Conservation (phyloP, 2,797 vertebrate species). For the Manis javanica region DNA sequence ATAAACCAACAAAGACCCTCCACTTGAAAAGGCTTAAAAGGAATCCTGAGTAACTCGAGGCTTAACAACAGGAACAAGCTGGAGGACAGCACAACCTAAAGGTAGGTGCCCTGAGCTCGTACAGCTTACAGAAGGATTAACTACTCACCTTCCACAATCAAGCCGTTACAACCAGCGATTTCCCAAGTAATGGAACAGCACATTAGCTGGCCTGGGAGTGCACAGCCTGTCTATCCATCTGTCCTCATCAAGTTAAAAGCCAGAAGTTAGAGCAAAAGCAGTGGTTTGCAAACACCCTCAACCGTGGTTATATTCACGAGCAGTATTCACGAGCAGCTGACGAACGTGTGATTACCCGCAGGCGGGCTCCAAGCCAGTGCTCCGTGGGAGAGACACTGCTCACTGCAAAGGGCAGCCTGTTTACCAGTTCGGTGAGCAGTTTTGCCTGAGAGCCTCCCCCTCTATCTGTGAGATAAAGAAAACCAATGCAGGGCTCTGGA, state of each 20-base stretch:
- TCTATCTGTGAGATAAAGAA: background rate
- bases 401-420: background rate
- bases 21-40: conserved; percentile 31
- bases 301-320: background rate
- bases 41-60: background rate
- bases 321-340: background rate
- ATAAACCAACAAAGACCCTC: background rate
- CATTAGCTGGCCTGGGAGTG: background rate
- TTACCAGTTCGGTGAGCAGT: background rate
- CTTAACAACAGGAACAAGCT: background rate
- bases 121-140: conserved; percentile 7
- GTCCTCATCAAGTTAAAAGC: background rate
- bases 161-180: background rate
- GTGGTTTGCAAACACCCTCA: background rate
- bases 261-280: background rate
- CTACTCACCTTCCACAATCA: background rate
- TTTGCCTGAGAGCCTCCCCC: background rate
- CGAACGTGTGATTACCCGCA: too few species aligned
- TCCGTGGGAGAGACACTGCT: background rate
- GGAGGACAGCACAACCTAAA: background rate
- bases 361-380: background rate
- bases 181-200: background rate
- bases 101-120: background rate
- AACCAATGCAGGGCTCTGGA: background rate
- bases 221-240: background rate